Percentiles rank a stretch among this genome's conserved stretches.
phyloP scores from a whole-genome alignment of 2,113 vertebrate genomes.

The Phasianus colchicus region DNA sequence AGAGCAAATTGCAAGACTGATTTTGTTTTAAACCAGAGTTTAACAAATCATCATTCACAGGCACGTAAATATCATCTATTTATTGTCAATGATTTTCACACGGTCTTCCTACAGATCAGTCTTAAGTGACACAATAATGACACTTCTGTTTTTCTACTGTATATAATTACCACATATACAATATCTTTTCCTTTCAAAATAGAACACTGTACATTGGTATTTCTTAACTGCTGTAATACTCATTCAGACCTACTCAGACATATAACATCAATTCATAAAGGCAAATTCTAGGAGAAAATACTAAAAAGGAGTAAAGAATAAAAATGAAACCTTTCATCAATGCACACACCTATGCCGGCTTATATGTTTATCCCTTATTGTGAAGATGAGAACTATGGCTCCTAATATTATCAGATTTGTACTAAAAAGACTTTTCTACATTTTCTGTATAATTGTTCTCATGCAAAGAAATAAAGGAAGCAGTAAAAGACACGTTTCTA shows the following conservation, averaged over 20 bases:
- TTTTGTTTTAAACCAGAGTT: not conserved
- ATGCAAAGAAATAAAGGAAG: not conserved
- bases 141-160: not conserved
- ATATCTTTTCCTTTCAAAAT: conserved; percentile 22
- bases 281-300: conserved; percentile 41
- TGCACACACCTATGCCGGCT: conserved; percentile 25
- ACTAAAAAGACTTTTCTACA: not conserved
- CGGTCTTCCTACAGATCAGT: not conserved
- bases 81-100: conserved; percentile 8
- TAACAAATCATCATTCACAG: not conserved
- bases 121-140: not conserved
- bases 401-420: not conserved
- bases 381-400: conserved; percentile 50
- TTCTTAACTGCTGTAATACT: conserved; percentile 3
- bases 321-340: conserved; percentile 45
- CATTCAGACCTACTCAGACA: conserved; percentile 48
- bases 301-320: conserved; percentile 28
- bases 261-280: conserved; percentile 46
- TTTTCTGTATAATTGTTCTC: not conserved
- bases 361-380: conserved; percentile 43
- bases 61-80: not conserved
- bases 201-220: not conserved
- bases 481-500: not conserved
- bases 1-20: not conserved
- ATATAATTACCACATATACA: not conserved